Conservation (phyloP, 2,888 invertebrate species). For the Scelioninae gen. 1 region DNA sequence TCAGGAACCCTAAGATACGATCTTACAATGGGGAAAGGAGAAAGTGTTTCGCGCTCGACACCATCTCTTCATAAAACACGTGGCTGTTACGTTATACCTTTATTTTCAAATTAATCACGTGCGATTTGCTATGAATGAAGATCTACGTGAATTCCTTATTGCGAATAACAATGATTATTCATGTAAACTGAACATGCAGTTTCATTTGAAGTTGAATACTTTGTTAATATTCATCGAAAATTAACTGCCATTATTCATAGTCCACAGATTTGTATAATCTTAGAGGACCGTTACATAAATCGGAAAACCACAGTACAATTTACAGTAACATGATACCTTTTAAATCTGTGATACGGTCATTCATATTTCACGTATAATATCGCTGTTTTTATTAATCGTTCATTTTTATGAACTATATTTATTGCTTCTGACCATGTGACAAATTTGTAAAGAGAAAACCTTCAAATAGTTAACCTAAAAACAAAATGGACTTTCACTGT, state of each 20-base stretch:
- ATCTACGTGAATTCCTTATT: slow-evolving; percentile 12
- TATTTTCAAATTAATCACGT: slow-evolving; percentile 73
- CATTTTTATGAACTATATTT: slow-evolving; percentile 21
- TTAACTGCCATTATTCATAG: slow-evolving; percentile 8
- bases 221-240: neutral
- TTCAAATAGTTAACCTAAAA: slow-evolving; percentile 39
- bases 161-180: neutral
- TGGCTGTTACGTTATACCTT: slow-evolving; percentile 79
- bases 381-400: slow-evolving; percentile 14
- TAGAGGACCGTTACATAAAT: slow-evolving; percentile 1
- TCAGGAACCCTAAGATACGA: slow-evolving; percentile 72
- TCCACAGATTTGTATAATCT: slow-evolving; percentile 2
- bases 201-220: neutral
- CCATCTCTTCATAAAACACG: slow-evolving; percentile 77
- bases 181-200: too few species aligned
- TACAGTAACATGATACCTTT: neutral
- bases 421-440: slow-evolving; percentile 29
- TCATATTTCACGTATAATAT: neutral
- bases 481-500: slow-evolving; percentile 30
- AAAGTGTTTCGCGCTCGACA: slow-evolving; percentile 79
- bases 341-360: slow-evolving; percentile 13
- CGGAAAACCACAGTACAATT: slow-evolving; percentile 5
- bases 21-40: slow-evolving; percentile 84
- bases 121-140: slow-evolving; percentile 65
- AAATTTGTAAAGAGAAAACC: slow-evolving; percentile 38